Evolutionary conservation across 2,888 invertebrate genomes (phyloP).

Genomic region (Drosophila formosana): DNA sequence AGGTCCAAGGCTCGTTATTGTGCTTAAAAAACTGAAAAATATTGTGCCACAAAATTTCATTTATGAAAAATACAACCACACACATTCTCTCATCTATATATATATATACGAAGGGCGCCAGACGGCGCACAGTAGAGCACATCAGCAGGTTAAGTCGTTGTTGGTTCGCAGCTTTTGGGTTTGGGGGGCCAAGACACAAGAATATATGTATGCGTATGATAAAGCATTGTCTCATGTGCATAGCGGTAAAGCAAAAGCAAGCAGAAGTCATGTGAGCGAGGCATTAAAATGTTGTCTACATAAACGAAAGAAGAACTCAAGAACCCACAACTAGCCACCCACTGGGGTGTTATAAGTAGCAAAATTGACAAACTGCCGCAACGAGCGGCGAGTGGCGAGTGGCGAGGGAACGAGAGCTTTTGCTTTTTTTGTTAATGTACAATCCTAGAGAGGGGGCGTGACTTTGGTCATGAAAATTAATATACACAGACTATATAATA

Average conservation of each 20-base stretch:
- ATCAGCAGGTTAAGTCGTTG: slow-evolving; percentile 16
- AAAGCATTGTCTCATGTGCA: slow-evolving; percentile 76
- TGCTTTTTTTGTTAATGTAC: not conserved
- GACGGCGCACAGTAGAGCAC: slow-evolving; percentile 30
- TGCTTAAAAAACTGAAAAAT: slow-evolving; percentile 65
- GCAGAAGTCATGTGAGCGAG: slow-evolving; percentile 48
- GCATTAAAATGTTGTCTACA: slow-evolving; percentile 49
- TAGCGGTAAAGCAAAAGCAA: slow-evolving; percentile 34
- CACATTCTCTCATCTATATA: slow-evolving; percentile 10
- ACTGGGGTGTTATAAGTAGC: slow-evolving; percentile 53
- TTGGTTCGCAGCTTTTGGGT: not conserved
- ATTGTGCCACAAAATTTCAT: slow-evolving; percentile 73
- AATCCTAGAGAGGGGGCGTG: not conserved
- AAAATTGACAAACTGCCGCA: slow-evolving; percentile 72
- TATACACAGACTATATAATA: slow-evolving; percentile 23
- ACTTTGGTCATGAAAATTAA: slow-evolving; percentile 26
- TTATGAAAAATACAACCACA: slow-evolving; percentile 57
- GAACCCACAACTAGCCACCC: slow-evolving; percentile 8
- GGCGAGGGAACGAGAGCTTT: not conserved
- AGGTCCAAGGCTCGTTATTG: slow-evolving; percentile 33
- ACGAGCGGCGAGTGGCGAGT: slow-evolving; percentile 19
- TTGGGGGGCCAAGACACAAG: not conserved
- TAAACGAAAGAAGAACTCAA: slow-evolving; percentile 20
- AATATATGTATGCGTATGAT: slow-evolving; percentile 35
- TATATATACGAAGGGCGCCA: slow-evolving; percentile 13